These are phyloP conservation scores for Hippasteria phrygiana DNA, from an alignment of 53 echinoderm and acorn worm genomes.

Conservation along the genomic window DNA sequence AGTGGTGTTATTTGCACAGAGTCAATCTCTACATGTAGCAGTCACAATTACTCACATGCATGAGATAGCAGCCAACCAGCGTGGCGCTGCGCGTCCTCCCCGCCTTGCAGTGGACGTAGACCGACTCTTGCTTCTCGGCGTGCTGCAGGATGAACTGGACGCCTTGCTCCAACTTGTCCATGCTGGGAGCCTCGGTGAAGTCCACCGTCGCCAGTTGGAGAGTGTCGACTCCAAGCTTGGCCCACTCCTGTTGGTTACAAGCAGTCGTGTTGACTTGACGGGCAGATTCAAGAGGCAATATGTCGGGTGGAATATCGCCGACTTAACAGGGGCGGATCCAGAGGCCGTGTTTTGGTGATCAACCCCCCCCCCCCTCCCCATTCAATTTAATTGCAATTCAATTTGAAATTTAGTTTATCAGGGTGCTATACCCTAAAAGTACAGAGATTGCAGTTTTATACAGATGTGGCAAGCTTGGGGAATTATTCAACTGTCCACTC, in stretches of 20 bases:
- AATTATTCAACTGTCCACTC: too few relatives aligned
- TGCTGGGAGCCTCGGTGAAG: slow-evolving; percentile 87
- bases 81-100: slow-evolving; percentile 94
- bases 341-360: too few relatives aligned
- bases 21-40: not conserved
- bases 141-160: slow-evolving; percentile 84
- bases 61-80: slow-evolving; percentile 94
- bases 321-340: too few relatives aligned
- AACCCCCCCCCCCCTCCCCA: too few relatives aligned
- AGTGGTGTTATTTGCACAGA: not conserved
- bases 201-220: slow-evolving; percentile 88
- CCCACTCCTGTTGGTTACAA: slow-evolving; percentile 80
- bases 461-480: too few relatives aligned
- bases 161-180: slow-evolving; percentile 80
- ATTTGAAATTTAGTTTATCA: too few relatives aligned
- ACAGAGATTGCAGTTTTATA: too few relatives aligned
- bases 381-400: too few relatives aligned
- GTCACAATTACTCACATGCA: slow-evolving; percentile 70
- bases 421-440: too few relatives aligned
- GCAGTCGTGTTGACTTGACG: too few relatives aligned
- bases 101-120: slow-evolving; percentile 94
- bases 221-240: slow-evolving; percentile 72
- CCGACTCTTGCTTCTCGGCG: slow-evolving; percentile 76
- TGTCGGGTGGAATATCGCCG: too few relatives aligned
- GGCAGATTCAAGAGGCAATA: too few relatives aligned